Evolutionary conservation across 2,797 vertebrate genomes (phyloP).

Genomic region (Thamnophis elegans): DNA sequence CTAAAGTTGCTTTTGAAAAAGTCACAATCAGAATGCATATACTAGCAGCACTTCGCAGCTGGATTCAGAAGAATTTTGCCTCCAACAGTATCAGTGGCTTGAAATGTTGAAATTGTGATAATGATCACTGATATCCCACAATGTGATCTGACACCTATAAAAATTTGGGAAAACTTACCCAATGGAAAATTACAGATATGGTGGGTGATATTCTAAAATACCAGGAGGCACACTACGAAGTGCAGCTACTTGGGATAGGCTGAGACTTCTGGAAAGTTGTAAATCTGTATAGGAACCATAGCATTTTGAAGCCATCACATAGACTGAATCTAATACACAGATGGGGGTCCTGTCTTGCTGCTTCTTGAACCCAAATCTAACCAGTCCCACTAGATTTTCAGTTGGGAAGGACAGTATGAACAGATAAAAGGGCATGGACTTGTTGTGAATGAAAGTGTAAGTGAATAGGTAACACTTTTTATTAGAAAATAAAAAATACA

Average conservation of each 20-base stretch:
- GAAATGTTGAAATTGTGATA: neutral
- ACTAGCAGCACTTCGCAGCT: neutral
- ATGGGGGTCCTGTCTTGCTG: neutral
- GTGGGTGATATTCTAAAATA: neutral
- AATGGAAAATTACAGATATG: neutral
- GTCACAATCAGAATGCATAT: neutral
- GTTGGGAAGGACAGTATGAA: neutral
- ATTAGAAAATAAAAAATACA: neutral
- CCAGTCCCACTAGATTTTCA: neutral
- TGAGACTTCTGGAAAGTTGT: neutral
- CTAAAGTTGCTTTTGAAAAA: neutral
- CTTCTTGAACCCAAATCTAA: neutral
- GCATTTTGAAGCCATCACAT: neutral
- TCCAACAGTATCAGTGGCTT: neutral
- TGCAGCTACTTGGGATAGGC: neutral
- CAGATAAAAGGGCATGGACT: neutral
- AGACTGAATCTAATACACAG: neutral
- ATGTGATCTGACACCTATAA: neutral
- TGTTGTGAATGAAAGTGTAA: neutral
- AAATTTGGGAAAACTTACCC: neutral
- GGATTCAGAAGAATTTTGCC: neutral
- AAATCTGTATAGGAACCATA: neutral
- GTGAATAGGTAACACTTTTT: neutral
- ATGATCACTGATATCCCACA: neutral
- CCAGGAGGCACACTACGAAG: neutral